Percentiles rank a stretch among this genome's conserved stretches.
Conservation (phyloP, 2,113 vertebrate genomes). For the Oxygymnocypris stewartii region DNA sequence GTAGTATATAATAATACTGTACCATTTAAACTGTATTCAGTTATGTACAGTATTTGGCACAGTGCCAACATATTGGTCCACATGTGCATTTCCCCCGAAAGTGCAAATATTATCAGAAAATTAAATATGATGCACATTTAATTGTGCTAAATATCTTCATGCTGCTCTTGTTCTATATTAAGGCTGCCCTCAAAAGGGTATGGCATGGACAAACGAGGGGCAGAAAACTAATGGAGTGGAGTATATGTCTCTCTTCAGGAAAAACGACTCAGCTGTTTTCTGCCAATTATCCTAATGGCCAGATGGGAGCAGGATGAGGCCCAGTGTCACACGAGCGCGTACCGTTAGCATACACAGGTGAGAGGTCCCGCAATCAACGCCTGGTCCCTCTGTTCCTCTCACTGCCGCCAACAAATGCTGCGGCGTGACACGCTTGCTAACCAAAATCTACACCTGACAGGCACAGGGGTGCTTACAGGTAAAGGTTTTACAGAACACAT, state of each 20-base stretch:
- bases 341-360: slow-evolving; percentile 74
- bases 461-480: slow-evolving; percentile 60
- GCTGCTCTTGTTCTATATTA: slow-evolving; percentile 14
- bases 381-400: slow-evolving; percentile 58
- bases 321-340: slow-evolving; percentile 33
- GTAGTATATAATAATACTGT: not conserved
- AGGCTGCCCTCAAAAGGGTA: not conserved
- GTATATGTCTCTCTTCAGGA: slow-evolving; percentile 37
- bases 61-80: not conserved
- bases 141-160: not conserved
- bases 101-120: not conserved
- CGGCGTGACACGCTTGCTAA: slow-evolving; percentile 38
- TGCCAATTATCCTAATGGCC: slow-evolving; percentile 75
- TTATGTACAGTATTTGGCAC: not conserved
- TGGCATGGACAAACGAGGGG: slow-evolving; percentile 38
- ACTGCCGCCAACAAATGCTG: slow-evolving; percentile 63
- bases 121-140: not conserved
- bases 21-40: not conserved
- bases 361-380: slow-evolving; percentile 74
- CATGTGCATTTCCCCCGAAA: not conserved
- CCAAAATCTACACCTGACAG: slow-evolving; percentile 24
- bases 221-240: slow-evolving; percentile 47
- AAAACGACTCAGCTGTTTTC: slow-evolving; percentile 65
- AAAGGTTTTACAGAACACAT: slow-evolving; percentile 38
- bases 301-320: slow-evolving; percentile 59